Evolutionary conservation across 2,797 vertebrate species (phyloP).

Genomic region (Lagorchestes hirsutus): DNA sequence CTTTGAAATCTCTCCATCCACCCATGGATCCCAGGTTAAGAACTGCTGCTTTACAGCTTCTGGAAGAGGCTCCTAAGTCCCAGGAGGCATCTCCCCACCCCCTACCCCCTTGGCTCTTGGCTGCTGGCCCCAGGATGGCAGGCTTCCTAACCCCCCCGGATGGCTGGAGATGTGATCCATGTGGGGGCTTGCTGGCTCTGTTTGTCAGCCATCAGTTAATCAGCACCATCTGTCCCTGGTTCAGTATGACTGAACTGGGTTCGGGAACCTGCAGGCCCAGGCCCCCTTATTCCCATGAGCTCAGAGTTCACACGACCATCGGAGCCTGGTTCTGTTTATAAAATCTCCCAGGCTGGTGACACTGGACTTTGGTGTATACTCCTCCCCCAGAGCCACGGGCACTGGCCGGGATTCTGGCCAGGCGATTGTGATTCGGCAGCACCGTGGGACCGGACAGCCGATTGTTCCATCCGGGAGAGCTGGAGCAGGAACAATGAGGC

Average conservation of each 20-base stretch:
- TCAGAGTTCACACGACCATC: not conserved
- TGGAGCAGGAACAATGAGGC: not conserved
- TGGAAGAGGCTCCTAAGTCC: not conserved
- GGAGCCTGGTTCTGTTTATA: not conserved
- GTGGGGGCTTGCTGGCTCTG: not conserved
- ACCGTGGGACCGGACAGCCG: conserved; percentile 1
- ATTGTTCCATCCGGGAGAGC: conserved; percentile 2
- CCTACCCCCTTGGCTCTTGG: not conserved
- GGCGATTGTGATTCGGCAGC: not conserved
- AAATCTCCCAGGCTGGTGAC: not conserved
- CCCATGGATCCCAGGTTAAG: not conserved
- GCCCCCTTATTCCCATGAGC: not conserved
- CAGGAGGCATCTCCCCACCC: not conserved
- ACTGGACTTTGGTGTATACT: not conserved
- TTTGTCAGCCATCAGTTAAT: not conserved
- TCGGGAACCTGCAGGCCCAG: not conserved
- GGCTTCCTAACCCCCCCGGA: not conserved
- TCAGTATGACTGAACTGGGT: not conserved
- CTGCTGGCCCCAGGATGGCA: not conserved
- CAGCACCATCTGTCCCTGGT: conserved; percentile 5
- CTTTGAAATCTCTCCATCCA: not conserved
- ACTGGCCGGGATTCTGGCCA: not conserved
- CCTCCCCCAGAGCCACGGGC: not conserved
- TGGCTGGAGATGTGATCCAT: not conserved
- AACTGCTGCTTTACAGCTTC: not conserved